These are phyloP conservation scores for Hybos culiciformis DNA, from an alignment of 2,888 invertebrate species.

Conservation along the genomic window DNA sequence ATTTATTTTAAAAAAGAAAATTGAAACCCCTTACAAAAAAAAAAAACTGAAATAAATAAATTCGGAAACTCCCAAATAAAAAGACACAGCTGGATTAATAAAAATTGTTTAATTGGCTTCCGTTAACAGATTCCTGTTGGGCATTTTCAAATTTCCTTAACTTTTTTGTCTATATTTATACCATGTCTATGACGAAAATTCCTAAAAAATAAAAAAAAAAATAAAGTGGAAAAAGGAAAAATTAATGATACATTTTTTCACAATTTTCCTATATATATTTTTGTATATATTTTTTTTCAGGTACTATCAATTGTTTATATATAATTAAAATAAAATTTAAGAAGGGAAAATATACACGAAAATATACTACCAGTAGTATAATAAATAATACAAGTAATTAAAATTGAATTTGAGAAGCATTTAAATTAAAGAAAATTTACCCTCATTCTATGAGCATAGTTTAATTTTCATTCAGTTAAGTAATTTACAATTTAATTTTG, in stretches of 20 bases:
- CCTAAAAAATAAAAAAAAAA: not conserved
- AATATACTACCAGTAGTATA: constrained; percentile 3
- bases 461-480: too few relatives aligned
- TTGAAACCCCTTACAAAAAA: too few relatives aligned
- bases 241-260: too few relatives aligned
- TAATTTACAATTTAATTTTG: too few relatives aligned
- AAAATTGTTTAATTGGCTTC: constrained; percentile 36
- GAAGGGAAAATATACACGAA: too few relatives aligned
- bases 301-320: too few relatives aligned
- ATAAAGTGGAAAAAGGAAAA: not conserved
- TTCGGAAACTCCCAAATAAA: constrained; percentile 36
- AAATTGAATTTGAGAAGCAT: constrained; percentile 15
- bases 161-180: not conserved
- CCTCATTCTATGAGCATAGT: too few relatives aligned
- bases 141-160: too few relatives aligned
- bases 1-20: too few relatives aligned
- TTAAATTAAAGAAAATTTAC: constrained; percentile 9
- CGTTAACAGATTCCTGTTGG: constrained; percentile 20
- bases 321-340: not conserved
- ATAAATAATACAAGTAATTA: constrained; percentile 16
- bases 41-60: not conserved
- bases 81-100: constrained; percentile 36
- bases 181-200: not conserved
- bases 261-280: too few relatives aligned
- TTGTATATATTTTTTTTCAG: too few relatives aligned